A percentile compares a stretch with the other conserved stretches of the same genome.
These are phyloP conservation scores for Colletes gigas DNA, from an alignment of 1,140 invertebrate genomes.

Conservation along the genomic window DNA sequence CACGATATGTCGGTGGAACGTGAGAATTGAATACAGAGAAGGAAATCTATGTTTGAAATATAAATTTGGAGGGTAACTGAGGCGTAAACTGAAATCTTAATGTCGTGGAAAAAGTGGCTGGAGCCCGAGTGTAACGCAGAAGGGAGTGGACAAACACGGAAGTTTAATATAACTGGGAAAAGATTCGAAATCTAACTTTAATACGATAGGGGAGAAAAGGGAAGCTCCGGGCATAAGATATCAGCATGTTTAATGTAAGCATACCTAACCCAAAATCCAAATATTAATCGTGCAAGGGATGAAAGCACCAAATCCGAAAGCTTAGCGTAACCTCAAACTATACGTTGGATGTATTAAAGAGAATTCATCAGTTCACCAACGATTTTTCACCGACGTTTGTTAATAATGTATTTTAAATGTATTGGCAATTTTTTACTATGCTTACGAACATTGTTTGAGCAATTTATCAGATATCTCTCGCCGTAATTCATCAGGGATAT, in stretches of 20 bases:
- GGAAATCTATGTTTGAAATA: background rate
- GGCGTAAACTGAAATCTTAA: slow-evolving; percentile 5
- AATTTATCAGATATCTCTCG: no score
- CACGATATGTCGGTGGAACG: background rate
- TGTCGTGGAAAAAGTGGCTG: slow-evolving; percentile 1
- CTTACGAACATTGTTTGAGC: no score
- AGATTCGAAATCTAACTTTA: slow-evolving; percentile 23
- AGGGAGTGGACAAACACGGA: slow-evolving; percentile 27
- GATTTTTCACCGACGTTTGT: background rate
- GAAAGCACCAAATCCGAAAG: background rate
- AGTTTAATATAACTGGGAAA: background rate
- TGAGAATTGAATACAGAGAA: background rate
- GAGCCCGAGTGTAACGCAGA: slow-evolving; percentile 6
- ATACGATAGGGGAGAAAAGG: background rate
- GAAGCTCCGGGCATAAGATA: background rate
- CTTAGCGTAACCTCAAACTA: slow-evolving; percentile 13
- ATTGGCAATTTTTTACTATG: no score
- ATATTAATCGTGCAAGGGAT: slow-evolving; percentile 24
- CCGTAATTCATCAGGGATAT: no score
- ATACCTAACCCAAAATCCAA: background rate
- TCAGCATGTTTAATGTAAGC: slow-evolving; percentile 22
- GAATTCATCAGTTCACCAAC: background rate
- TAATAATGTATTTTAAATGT: no score
- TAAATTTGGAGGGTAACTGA: slow-evolving; percentile 8
- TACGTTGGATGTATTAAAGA: background rate